These are phyloP conservation scores for Sphyrna mokarran DNA, from an alignment of 2,113 vertebrate genomes.

Conservation along the genomic window DNA sequence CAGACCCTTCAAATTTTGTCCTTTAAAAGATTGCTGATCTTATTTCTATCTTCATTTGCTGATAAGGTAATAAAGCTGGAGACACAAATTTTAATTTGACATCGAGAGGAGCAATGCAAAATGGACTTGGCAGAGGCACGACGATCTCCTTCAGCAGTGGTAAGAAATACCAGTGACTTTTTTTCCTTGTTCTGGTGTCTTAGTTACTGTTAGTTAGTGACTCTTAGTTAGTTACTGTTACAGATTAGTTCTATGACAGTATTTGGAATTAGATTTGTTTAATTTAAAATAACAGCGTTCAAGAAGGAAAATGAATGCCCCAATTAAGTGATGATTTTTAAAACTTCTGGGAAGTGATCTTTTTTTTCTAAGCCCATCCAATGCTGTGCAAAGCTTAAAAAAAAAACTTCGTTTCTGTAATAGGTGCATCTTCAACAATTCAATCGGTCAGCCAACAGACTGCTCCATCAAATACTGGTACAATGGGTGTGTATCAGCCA, in stretches of 20 bases:
- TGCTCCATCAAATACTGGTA: conserved; percentile 49
- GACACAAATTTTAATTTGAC: conserved; percentile 59
- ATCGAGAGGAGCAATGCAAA: conserved; percentile 58
- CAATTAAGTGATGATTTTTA: neutral
- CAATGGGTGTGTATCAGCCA: conserved; percentile 53
- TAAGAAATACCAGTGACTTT: conserved; percentile 23
- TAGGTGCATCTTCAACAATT: conserved; percentile 58
- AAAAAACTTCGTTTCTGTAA: conserved; percentile 44
- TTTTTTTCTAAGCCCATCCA: too few species aligned
- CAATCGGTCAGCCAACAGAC: conserved; percentile 56
- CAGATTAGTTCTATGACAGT: neutral
- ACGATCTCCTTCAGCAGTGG: conserved; percentile 46
- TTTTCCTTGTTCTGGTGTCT: neutral
- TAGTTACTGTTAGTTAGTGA: neutral
- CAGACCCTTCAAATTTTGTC: neutral
- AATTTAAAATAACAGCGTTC: neutral
- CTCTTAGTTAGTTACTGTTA: neutral
- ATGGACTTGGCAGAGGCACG: conserved; percentile 65
- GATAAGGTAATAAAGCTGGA: conserved; percentile 45
- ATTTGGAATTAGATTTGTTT: conserved; percentile 2
- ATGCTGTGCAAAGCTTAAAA: too few species aligned
- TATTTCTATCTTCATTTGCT: neutral
- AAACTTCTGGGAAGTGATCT: neutral
- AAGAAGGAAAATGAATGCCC: neutral
- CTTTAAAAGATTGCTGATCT: neutral